Evolutionary conservation across 2,797 vertebrate genomes (phyloP), one percentile per base, ranked within the genome.

Genomic region (Brachyrhaphis roseni): DNA sequence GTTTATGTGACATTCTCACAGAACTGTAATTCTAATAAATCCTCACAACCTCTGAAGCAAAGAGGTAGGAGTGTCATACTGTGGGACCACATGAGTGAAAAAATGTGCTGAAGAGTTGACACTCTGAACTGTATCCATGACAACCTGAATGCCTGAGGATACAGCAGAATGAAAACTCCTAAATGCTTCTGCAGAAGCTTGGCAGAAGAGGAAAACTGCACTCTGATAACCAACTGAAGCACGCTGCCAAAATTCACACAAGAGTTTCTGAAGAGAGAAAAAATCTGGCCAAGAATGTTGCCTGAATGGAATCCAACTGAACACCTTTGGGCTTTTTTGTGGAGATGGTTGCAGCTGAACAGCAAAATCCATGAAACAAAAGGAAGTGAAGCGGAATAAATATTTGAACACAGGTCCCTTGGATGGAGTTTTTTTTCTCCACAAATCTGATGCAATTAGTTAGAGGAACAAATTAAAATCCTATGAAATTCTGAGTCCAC

Each of bases 261-360:
- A 75, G 72, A 53, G 49, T 74, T 74, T 55, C 49, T 41, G 53
- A 75, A 75, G n/a, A 75, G 28, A 59, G 53, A 57, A 18, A 20
- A 28, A 36, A 18, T 43, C 53, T 16, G 53, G 53, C 51, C 51
- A 45, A 75, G 74, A 34, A 46, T 46, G 43, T 46, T 28, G 41
- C 43, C 68, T 71, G 68, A 71, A 46, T 1, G 7, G 41, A 71
- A 8, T 71, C 68, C 68, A 45, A 8, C 41, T 45, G 26, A 70
- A 45, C 66, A 43, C 41, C 66, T 46, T 71, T 46, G 36, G 64
- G 64, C 34, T 41, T 23, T 68, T 46, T 71, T 45, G 41, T 45
- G 11, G 39, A 45, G n/a, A 28, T 46, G n/a, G 16, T 31, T 45
- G 16, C 26, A 45, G 26, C 11, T 13, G 49, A 55, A 8, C n/a